Evolutionary conservation across 2,797 vertebrate genomes (phyloP).

Genomic region (Sebastes paucispinis): DNA sequence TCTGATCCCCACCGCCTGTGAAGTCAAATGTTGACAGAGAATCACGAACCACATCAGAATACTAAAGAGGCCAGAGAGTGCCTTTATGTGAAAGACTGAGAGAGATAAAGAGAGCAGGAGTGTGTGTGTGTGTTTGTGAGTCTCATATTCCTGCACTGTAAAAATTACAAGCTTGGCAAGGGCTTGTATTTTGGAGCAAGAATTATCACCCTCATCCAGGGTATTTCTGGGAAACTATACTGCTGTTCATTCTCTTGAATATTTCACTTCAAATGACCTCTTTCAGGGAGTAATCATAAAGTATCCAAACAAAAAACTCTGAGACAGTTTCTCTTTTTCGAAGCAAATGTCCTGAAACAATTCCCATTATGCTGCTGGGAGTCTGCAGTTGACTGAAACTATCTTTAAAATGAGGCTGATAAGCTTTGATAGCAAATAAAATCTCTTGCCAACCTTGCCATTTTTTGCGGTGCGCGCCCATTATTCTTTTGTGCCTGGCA

Average conservation of each 20-base stretch:
- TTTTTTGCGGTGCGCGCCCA: conserved; percentile 13
- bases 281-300: conserved; percentile 19
- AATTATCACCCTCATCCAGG: conserved; percentile 6
- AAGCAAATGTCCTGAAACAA: conserved; percentile 21
- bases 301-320: background rate
- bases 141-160: conserved; percentile 14
- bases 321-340: conserved; percentile 1
- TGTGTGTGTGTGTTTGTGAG: background rate
- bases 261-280: conserved; percentile 20
- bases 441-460: background rate
- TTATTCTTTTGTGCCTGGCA: conserved; percentile 28
- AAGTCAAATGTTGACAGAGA: conserved; percentile 75
- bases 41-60: conserved; percentile 67
- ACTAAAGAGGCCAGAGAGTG: conserved; percentile 61
- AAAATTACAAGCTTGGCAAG: conserved; percentile 30
- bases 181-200: conserved; percentile 21
- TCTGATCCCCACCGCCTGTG: conserved; percentile 61
- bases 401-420: conserved; percentile 22
- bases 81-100: conserved; percentile 36
- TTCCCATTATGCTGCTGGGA: background rate
- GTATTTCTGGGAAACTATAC: conserved; percentile 2
- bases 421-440: conserved; percentile 17
- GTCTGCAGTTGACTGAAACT: background rate
- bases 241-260: conserved; percentile 1
- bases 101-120: background rate